Conservation (phyloP, 2,113 vertebrate genomes). For the Psophia crepitans region DNA sequence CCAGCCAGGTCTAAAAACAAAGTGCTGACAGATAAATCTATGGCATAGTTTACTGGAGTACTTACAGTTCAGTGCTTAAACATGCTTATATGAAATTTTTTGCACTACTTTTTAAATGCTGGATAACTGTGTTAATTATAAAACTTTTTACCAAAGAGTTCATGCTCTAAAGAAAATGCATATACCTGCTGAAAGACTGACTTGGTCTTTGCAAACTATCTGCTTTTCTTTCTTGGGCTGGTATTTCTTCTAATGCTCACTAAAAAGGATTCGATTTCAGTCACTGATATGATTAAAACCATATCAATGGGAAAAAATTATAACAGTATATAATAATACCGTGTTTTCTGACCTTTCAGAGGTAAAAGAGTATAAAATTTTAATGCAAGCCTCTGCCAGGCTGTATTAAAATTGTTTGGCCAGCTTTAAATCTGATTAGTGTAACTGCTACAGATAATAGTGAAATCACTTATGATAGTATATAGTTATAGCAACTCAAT, state of each 20-base stretch:
- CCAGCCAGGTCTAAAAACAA: background rate
- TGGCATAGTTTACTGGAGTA: background rate
- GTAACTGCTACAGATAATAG: constrained; percentile 60
- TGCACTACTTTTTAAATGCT: constrained; percentile 23
- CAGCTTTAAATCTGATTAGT: constrained; percentile 65
- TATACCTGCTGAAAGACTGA: background rate
- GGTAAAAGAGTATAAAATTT: constrained; percentile 60
- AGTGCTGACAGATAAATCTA: background rate
- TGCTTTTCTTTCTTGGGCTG: constrained; percentile 1
- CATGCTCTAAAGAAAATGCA: background rate
- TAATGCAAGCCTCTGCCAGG: constrained; percentile 54
- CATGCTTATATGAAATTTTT: background rate
- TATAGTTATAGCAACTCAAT: constrained; percentile 7
- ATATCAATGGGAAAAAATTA: constrained; percentile 67
- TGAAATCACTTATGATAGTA: constrained; percentile 33
- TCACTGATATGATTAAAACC: constrained; percentile 57
- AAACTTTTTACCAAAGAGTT: background rate
- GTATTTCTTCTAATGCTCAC: constrained; percentile 36
- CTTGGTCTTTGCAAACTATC: constrained; percentile 13
- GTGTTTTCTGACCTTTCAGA: constrained; percentile 63
- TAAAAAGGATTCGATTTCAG: constrained; percentile 58
- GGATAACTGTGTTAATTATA: background rate
- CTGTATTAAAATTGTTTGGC: constrained; percentile 58
- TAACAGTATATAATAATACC: constrained; percentile 66
- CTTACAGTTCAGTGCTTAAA: constrained; percentile 1